These are phyloP conservation scores for Nothobranchius kuhntae DNA, from an alignment of 2,113 vertebrate species.

Conservation along the genomic window DNA sequence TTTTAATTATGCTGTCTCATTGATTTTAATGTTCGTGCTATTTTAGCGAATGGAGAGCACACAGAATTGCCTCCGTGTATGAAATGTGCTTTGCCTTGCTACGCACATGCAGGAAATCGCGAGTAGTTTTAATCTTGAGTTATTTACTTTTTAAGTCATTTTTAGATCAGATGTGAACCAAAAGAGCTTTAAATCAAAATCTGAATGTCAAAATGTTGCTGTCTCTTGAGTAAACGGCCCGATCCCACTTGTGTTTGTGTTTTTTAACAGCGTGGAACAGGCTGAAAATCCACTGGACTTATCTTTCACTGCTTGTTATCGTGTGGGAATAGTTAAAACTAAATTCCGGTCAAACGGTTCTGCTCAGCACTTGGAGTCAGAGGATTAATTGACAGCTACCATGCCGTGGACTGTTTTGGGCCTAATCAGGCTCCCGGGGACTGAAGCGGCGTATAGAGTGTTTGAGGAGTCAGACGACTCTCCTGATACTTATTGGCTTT, in stretches of 20 bases:
- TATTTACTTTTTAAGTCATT: no score
- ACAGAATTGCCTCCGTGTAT: no score
- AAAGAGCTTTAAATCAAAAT: no score
- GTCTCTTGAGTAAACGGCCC: background rate
- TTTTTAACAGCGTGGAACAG: background rate
- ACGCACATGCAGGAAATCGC: no score
- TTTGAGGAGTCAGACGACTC: constrained; percentile 51
- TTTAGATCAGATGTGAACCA: no score
- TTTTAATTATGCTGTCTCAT: no score
- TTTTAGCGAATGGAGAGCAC: no score
- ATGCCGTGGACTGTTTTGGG: constrained; percentile 46
- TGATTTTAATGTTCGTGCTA: no score
- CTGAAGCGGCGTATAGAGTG: constrained; percentile 37
- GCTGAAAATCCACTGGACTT: constrained; percentile 10
- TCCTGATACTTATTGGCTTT: constrained; percentile 64
- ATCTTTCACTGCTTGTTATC: constrained; percentile 8
- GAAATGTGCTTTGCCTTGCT: no score
- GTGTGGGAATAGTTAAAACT: constrained; percentile 20
- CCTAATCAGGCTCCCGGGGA: constrained; percentile 66
- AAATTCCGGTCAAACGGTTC: constrained; percentile 43
- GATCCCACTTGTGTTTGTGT: no score
- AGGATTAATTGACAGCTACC: constrained; percentile 36
- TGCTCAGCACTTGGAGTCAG: constrained; percentile 15
- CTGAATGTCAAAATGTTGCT: background rate
- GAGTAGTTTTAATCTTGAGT: no score